These are phyloP conservation scores for Athalia cordata DNA, from an alignment of 2,888 invertebrate genomes.

Conservation along the genomic window DNA sequence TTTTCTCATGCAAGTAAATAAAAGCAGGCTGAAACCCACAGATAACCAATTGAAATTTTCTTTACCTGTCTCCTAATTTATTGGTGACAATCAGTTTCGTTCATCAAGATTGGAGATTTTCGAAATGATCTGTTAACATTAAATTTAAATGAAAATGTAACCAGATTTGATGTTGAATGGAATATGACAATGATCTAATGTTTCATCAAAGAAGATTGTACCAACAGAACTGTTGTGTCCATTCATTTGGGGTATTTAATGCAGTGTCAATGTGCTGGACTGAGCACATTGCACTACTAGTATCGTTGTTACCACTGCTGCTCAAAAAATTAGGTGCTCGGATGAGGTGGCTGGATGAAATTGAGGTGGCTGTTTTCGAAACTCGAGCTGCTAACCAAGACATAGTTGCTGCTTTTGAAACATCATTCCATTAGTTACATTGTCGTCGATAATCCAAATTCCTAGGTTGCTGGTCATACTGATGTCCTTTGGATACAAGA, in stretches of 20 bases:
- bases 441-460: not conserved
- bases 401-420: slow-evolving; percentile 7
- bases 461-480: slow-evolving; percentile 8
- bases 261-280: no score
- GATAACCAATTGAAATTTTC: no score
- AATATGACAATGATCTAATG: slow-evolving; percentile 3
- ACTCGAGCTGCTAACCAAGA: slow-evolving; percentile 15
- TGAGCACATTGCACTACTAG: slow-evolving; percentile 5
- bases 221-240: slow-evolving; percentile 1
- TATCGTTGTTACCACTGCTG: slow-evolving; percentile 4
- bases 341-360: not conserved
- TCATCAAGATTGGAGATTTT: no score
- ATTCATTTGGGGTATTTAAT: not conserved
- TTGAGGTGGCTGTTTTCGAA: not conserved
- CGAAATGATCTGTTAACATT: not conserved
- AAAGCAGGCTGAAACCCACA: no score
- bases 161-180: slow-evolving; percentile 4
- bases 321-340: not conserved
- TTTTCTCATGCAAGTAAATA: no score
- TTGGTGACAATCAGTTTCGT: no score
- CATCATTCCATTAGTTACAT: slow-evolving; percentile 12
- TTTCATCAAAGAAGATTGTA: not conserved
- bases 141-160: not conserved
- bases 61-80: no score
- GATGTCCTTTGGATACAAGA: not conserved